Percentiles rank a stretch among this genome's conserved stretches.
Conservation (phyloP, 2,888 invertebrate species). For the Lithophane semibrunnea region DNA sequence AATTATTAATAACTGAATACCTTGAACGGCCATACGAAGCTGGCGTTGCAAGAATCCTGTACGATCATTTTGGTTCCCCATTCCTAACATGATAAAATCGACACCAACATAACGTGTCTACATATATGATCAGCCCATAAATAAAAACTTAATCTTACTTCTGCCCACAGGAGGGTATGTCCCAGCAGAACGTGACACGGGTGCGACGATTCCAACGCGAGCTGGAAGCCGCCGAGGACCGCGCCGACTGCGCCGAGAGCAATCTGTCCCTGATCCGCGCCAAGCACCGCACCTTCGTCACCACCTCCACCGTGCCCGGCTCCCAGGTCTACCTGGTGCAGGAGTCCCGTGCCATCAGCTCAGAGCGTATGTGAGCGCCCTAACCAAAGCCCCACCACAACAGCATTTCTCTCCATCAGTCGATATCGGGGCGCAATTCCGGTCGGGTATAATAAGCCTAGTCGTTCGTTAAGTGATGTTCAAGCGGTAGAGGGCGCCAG, state of each 20-base stretch:
- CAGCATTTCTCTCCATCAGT: constrained; percentile 86
- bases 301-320: constrained; percentile 97
- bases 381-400: constrained; percentile 77
- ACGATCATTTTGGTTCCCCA: background rate
- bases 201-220: constrained; percentile 99
- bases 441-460: constrained; percentile 89
- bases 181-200: constrained; percentile 97
- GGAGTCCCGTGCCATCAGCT: constrained; percentile 93
- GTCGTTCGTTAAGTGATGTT: constrained; percentile 87
- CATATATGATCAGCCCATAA: background rate
- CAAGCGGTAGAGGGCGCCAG: constrained; percentile 76
- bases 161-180: constrained; percentile 94
- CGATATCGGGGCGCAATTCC: constrained; percentile 86
- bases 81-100: background rate
- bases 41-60: background rate
- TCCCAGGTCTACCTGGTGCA: constrained; percentile 97
- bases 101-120: too few relatives aligned
- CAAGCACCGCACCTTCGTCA: constrained; percentile 99
- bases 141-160: constrained; percentile 13
- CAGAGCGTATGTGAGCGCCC: constrained; percentile 80
- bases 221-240: constrained; percentile 99
- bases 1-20: background rate
- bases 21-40: background rate
- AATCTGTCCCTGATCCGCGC: constrained; percentile 98
- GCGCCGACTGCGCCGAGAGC: constrained; percentile 98